Conservation (phyloP, 92 coral and sea anemone genomes). For the Desmophyllum pertusum region DNA sequence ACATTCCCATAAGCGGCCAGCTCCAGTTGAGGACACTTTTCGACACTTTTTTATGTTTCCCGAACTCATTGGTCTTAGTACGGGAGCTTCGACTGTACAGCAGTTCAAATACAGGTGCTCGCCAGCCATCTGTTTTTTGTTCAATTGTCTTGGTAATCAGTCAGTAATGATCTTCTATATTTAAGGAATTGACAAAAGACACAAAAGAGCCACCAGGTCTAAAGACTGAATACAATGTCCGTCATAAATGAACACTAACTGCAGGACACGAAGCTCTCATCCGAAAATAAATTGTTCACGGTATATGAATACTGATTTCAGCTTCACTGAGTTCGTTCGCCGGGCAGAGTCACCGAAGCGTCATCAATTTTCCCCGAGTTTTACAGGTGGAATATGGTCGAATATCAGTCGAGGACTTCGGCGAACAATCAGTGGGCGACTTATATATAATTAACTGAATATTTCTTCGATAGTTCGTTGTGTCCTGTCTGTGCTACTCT, state of each 20-base stretch:
- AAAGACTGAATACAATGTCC: neutral
- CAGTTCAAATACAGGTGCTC: no score
- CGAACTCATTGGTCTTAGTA: no score
- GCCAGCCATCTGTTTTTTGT: neutral
- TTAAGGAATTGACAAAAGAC: neutral
- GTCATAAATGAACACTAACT: no score
- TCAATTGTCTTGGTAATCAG: neutral
- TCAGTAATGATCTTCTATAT: neutral
- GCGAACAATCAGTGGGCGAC: no score
- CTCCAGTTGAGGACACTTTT: no score
- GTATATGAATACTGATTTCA: neutral
- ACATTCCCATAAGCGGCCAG: no score
- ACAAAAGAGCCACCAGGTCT: neutral
- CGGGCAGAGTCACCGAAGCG: neutral
- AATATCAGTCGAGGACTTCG: neutral
- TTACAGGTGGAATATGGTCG: constrained; percentile 1
- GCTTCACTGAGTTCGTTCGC: constrained; percentile 3
- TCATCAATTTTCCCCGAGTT: neutral
- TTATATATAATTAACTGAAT: no score
- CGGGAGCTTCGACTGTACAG: no score
- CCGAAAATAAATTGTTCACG: neutral
- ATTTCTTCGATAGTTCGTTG: no score
- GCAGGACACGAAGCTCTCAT: neutral
- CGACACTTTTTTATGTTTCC: no score
- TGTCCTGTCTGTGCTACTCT: no score